Evolutionary conservation across 2,888 invertebrate species (phyloP).

Genomic region (Machimus atricapillus): DNA sequence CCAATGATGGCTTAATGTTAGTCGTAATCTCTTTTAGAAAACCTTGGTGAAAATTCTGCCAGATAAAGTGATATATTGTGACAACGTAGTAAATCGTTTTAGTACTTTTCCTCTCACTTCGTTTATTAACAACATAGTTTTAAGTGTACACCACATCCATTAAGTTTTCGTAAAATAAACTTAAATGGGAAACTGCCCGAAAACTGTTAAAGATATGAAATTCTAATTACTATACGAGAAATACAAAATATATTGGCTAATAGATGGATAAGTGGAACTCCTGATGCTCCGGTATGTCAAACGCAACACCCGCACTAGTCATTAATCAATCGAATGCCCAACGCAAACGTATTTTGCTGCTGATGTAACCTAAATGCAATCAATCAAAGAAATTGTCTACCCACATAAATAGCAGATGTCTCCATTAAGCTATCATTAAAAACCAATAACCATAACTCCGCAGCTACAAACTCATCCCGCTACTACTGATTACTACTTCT

Average conservation of each 20-base stretch:
- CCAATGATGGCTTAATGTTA: background rate
- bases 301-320: background rate
- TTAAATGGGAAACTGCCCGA: too few species aligned
- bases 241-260: background rate
- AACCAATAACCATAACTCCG: conserved; percentile 44
- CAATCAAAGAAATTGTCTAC: conserved; percentile 17
- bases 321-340: conserved; percentile 16
- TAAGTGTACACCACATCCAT: too few species aligned
- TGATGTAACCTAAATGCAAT: background rate
- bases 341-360: background rate
- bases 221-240: background rate
- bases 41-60: background rate
- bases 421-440: conserved; percentile 44
- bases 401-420: conserved; percentile 42
- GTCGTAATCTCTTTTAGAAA: background rate
- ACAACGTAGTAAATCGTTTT: background rate
- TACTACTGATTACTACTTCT: conserved; percentile 11
- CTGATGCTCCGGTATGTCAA: background rate
- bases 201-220: background rate
- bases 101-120: background rate
- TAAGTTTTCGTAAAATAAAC: too few species aligned
- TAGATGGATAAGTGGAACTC: background rate
- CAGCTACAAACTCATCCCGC: background rate
- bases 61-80: background rate
- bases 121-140: background rate